Evolutionary conservation across 2,797 vertebrate species (phyloP), one percentile per base, ranked within the genome.

Genomic region (Myoxocephalus aenaeus): DNA sequence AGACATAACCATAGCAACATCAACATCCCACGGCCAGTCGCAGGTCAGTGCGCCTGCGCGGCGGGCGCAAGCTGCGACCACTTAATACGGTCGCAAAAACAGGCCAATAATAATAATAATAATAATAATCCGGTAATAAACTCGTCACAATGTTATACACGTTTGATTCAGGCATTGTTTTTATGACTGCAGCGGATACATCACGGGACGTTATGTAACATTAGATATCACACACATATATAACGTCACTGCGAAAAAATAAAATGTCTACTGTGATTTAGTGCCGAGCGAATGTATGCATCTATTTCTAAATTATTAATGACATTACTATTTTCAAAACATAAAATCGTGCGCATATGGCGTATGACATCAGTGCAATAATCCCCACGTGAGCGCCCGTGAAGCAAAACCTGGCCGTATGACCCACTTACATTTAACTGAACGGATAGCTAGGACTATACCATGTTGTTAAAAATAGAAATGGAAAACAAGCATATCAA

Each of bases 1-100:
- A 90, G 73, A 82, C 80, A 82, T 81, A 85, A 89, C 82, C 88
- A 91, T 87, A 44, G 81, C 70, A 87, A 90, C 88, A 73, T 81
- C 77, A 85, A 80, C 86, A 86, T 81, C 63, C 29, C 57, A 64
- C 9, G n/a, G 4, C 27, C 64, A 65, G 72, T 7, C 6, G 40
- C 12, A 3, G 36, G 70, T 50, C 75, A 83, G n/a, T 65, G 85
- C 68, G 81, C 77, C 27, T 86, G 78, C 58, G 57, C 18, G 32
- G 34, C 32, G 44, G 34, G 29, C 34, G 57, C 7, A 36, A 48
- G 25, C 56, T 20, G 34, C 65, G 54, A 34, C 44, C 0, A 8
- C 13, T 70, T 76, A 22, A 27, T 62, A 48, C 12, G 15, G 7
- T 59, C 22, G 13, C 54, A 48, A 58, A 53, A 66, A 71, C 20